Evolutionary conservation across 2,113 vertebrate genomes (phyloP).

Genomic region (Crotalus viridis): DNA sequence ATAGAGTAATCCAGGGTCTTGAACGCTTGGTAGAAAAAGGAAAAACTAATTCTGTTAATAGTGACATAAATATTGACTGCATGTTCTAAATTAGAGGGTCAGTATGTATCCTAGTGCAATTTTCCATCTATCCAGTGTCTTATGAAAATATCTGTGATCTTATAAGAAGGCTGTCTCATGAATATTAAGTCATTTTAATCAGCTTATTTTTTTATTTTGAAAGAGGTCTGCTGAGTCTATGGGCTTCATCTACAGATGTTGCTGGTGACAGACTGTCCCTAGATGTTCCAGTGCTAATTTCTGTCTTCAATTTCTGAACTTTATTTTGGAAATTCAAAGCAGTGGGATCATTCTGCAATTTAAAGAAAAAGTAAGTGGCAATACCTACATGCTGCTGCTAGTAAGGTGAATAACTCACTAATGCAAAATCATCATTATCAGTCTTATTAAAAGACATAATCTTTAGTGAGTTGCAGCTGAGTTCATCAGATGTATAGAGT

Average conservation of each 20-base stretch:
- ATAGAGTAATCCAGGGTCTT: not conserved
- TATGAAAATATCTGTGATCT: not conserved
- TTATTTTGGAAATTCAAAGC: not conserved
- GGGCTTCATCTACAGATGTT: not conserved
- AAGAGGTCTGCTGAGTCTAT: not conserved
- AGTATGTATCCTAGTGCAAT: not conserved
- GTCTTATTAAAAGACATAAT: not conserved
- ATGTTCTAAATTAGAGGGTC: not conserved
- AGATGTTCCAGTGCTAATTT: not conserved
- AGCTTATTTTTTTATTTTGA: not conserved
- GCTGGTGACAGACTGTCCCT: not conserved
- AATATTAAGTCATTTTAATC: not conserved
- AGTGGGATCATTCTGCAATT: not conserved
- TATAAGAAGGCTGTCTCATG: not conserved
- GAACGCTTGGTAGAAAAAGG: not conserved
- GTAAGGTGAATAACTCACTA: not conserved
- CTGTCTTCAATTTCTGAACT: not conserved
- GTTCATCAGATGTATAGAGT: not conserved
- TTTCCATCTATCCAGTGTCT: not conserved
- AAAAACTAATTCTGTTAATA: not conserved
- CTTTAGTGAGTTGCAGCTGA: not conserved
- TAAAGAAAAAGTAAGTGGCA: not conserved
- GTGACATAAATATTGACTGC: not conserved
- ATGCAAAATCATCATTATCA: not conserved
- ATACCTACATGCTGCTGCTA: not conserved